phyloP scores from a whole-genome alignment of 2,888 invertebrate species.

The Lasius fuliginosus region DNA sequence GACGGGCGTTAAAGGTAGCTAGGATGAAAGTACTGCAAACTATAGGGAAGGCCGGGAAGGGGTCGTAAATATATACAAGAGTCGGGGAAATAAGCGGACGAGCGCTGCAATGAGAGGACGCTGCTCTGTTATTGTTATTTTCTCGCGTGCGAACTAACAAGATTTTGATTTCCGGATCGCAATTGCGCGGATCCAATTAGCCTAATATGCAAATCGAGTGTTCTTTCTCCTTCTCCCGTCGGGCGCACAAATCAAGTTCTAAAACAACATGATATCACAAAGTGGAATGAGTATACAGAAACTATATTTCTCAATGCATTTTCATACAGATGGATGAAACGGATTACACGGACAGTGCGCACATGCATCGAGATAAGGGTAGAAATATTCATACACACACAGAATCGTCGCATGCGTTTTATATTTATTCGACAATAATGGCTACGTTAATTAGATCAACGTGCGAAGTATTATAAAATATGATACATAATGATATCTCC shows the following conservation, averaged over 20 bases:
- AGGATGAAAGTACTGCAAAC: conserved; percentile 35
- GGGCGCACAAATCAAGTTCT: not conserved
- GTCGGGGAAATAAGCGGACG: conserved; percentile 41
- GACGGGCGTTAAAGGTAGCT: conserved; percentile 18
- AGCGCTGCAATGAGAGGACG: not conserved
- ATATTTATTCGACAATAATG: not conserved
- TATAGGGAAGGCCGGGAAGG: not conserved
- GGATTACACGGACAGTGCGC: too few relatives aligned
- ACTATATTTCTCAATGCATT: not conserved
- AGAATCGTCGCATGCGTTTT: too few relatives aligned
- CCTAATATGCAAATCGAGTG: not conserved
- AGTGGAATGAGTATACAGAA: not conserved
- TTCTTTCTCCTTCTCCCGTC: not conserved
- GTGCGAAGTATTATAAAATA: too few relatives aligned
- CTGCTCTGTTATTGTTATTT: conserved; percentile 15
- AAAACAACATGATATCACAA: not conserved
- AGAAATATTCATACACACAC: not conserved
- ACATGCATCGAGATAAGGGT: too few relatives aligned
- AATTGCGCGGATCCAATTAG: not conserved
- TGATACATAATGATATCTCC: too few relatives aligned
- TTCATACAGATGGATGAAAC: not conserved
- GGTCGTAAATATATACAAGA: conserved; percentile 35
- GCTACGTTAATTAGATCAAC: too few relatives aligned
- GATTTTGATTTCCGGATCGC: not conserved
- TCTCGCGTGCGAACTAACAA: not conserved